A percentile compares a stretch with the other conserved stretches of the same genome.
Conservation (phyloP, 2,113 vertebrate genomes). For the Thalassarche chlororhynchos region DNA sequence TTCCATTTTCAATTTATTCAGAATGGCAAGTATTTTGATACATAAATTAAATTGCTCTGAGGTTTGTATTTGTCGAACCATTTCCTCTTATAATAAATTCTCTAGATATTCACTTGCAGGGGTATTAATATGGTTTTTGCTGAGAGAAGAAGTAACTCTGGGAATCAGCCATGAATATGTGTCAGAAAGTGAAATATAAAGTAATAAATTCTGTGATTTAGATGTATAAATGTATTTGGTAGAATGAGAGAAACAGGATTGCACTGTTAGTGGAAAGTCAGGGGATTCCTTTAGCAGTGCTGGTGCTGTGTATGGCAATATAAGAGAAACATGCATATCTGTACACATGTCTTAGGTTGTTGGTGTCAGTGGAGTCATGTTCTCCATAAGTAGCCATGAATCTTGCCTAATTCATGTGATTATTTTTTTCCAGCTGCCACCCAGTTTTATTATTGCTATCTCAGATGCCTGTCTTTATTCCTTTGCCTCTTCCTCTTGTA, state of each 20-base stretch:
- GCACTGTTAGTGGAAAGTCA: not conserved
- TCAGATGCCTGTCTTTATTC: not conserved
- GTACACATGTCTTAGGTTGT: not conserved
- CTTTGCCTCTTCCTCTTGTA: not conserved
- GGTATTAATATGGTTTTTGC: not conserved
- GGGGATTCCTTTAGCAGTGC: not conserved
- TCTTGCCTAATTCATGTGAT: not conserved
- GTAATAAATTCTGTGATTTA: not conserved
- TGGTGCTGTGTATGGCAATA: not conserved
- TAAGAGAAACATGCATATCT: not conserved
- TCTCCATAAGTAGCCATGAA: not conserved
- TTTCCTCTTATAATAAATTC: conserved; percentile 11
- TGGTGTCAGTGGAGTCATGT: not conserved
- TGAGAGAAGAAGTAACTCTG: not conserved
- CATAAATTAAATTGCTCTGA: conserved; percentile 9
- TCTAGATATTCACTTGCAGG: not conserved
- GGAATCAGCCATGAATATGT: not conserved
- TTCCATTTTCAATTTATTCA: not conserved
- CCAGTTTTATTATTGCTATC: not conserved
- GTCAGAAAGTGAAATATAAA: conserved; percentile 16
- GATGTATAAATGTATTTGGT: not conserved
- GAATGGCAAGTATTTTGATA: not conserved
- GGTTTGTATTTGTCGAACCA: not conserved
- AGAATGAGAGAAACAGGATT: not conserved
- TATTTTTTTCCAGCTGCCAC: not conserved